These are phyloP conservation scores for Drosophila kikkawai DNA, from an alignment of 1,140 invertebrate genomes.

Conservation along the genomic window DNA sequence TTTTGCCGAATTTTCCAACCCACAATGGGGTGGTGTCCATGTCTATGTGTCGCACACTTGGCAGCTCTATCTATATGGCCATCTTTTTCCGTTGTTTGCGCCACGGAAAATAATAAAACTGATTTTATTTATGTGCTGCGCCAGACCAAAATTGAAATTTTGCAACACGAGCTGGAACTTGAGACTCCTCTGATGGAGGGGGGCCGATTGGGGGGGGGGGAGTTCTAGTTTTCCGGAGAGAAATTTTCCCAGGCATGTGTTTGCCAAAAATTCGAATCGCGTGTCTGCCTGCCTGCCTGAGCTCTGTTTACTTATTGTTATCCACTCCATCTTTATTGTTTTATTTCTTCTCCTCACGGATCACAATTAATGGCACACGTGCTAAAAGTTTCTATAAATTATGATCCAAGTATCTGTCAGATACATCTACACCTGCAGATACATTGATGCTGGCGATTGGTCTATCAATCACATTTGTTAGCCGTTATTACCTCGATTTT, in stretches of 20 bases:
- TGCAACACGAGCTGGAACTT: slow-evolving; percentile 54
- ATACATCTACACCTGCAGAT: slow-evolving; percentile 18
- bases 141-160: slow-evolving; percentile 76
- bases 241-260: slow-evolving; percentile 8
- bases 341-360: slow-evolving; percentile 38
- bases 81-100: slow-evolving; percentile 23
- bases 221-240: background rate
- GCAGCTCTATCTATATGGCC: slow-evolving; percentile 46
- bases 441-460: background rate
- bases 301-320: slow-evolving; percentile 47
- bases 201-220: background rate
- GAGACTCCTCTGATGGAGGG: slow-evolving; percentile 13
- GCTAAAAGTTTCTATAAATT: slow-evolving; percentile 68
- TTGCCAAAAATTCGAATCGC: slow-evolving; percentile 32
- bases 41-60: slow-evolving; percentile 43
- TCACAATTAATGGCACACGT: slow-evolving; percentile 71
- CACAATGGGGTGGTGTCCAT: background rate
- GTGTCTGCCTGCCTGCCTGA: slow-evolving; percentile 1
- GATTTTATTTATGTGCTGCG: slow-evolving; percentile 80
- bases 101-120: slow-evolving; percentile 74
- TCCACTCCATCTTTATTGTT: slow-evolving; percentile 25
- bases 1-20: slow-evolving; percentile 7
- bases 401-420: slow-evolving; percentile 45
- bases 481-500: background rate
- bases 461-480: slow-evolving; percentile 34